Evolutionary conservation across 1,140 invertebrate species (phyloP).

Genomic region (Eupeodes corollae): DNA sequence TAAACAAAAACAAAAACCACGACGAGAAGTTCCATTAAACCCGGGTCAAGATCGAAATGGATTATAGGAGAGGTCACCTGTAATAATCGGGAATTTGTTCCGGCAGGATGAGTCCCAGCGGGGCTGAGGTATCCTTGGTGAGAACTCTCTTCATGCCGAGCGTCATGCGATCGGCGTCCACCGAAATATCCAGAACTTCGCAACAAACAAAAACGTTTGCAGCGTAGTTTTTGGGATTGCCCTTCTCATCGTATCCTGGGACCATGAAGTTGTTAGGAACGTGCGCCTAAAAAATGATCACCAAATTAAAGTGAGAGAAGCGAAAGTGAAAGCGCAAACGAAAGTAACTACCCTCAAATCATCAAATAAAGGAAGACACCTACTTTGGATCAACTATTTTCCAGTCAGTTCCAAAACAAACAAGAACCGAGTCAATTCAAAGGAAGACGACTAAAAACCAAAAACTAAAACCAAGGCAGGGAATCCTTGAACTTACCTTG

Average conservation of each 20-base stretch:
- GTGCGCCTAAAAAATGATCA: conserved; percentile 46
- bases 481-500: conserved; percentile 49
- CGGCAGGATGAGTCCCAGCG: conserved; percentile 70
- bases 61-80: conserved; percentile 46
- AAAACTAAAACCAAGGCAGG: not conserved
- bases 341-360: too few species aligned
- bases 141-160: conserved; percentile 72
- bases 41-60: conserved; percentile 54
- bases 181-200: conserved; percentile 75
- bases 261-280: conserved; percentile 58
- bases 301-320: not conserved
- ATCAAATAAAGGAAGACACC: too few species aligned
- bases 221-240: conserved; percentile 61
- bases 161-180: conserved; percentile 76
- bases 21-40: conserved; percentile 16
- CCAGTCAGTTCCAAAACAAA: too few species aligned
- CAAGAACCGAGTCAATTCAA: too few species aligned
- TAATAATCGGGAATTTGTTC: conserved; percentile 77
- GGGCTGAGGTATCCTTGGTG: conserved; percentile 53
- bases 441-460: too few species aligned
- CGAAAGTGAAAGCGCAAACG: too few species aligned
- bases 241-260: conserved; percentile 69
- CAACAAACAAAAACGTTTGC: conserved; percentile 76
- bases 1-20: conserved; percentile 59
- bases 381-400: too few species aligned